Evolutionary conservation across 2,888 invertebrate genomes (phyloP), one percentile per base, ranked within the genome.

Genomic region (Agrochola lychnidis): DNA sequence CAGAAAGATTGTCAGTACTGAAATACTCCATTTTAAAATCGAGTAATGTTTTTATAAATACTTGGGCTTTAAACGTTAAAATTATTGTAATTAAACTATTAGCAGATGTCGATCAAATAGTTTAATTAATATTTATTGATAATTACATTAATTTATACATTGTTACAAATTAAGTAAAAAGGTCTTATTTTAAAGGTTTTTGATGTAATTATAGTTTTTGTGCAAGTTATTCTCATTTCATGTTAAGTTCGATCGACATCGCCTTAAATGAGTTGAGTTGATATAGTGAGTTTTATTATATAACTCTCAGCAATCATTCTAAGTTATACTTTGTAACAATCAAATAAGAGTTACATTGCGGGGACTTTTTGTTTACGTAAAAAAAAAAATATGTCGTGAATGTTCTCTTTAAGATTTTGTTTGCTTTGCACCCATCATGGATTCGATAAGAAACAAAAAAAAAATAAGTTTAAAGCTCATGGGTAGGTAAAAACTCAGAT

Each of bases 61-160:
- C 10, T 30, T 42, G 0, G 36, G 53, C 56, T 63, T 63, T 30
- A 56, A 57, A 63, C 4, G n/a, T 12, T 42, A 53, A n/a, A 79
- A 42, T 22, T 22, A 36, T 57, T 45, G 19, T 45, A 51, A 64
- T 53, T 10, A 40, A 40, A 66, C 36, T 63, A 42, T 57, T 63
- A 48, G 14, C 12, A 51, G 48, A 72, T 22, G 36, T 45, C 73
- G 42, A 80, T 80, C 42, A 81, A 73, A 57, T 57, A 7, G 14
- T 61, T 56, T 6, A 25, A 70, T 77, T 63, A 45, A 77, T 78
- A 56, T 56, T 22, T 48, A 74, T 67, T 62, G 30, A 42, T 36
- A 71, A 64, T 64, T 48, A 14, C 14, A 67, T 74, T 42, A 67
- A 61, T 66, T 73, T 61, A 57, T 57, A 51, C 30, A 48, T 75